Evolutionary conservation across 2,113 vertebrate genomes (phyloP), one percentile per base, ranked within the genome.

Genomic region (Numida meleagris): DNA sequence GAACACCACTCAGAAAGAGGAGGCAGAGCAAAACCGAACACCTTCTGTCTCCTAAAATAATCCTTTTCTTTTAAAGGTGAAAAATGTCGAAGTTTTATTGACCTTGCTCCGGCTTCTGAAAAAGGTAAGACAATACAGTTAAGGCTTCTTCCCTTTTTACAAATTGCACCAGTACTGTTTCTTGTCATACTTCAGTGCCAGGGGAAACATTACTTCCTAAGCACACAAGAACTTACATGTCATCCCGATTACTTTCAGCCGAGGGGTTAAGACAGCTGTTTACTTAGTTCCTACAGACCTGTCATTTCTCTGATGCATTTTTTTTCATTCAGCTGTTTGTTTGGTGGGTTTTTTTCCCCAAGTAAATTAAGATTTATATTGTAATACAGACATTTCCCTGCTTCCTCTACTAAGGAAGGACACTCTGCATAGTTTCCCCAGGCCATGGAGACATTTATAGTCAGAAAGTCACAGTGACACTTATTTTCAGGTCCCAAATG

Each of bases 21-120:
- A 75, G 53, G 53, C 27, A 38, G n/a, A 80, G 65, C 2, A 5
- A 38, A 86, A 36, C 6, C n/a, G 21, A 15, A 57, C 72, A n/a
- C 34, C 14, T 61, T 31, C 29, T 68, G 45, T 76, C 65, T 82
- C 65, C 63, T 95, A 51, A 36, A 55, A 61, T 12, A 89, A 88
- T 51, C 27, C 58, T 95, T 95, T 91, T 91, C 90, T 97, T 94
- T 97, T 97, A 85, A 93, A 99, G 99, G 99, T 98, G 99, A 99
- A 96, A 99, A 98, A 98, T 99, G 99, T 90, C 98, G 99, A 96
- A 99, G 99, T 97, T 99, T 99, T 98, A 99, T 99, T 96, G 99
- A 99, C 98, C 97, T 99, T 96, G 99, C 99, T 89, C 99, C 99
- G 2, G 99, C 99, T 8, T 99, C 99, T 12, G 99, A 99, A 96